Percentiles rank a stretch among this genome's conserved stretches.
These are phyloP conservation scores for Pristionchus pacificus DNA, from an alignment of 1,140 invertebrate species.

Conservation along the genomic window DNA sequence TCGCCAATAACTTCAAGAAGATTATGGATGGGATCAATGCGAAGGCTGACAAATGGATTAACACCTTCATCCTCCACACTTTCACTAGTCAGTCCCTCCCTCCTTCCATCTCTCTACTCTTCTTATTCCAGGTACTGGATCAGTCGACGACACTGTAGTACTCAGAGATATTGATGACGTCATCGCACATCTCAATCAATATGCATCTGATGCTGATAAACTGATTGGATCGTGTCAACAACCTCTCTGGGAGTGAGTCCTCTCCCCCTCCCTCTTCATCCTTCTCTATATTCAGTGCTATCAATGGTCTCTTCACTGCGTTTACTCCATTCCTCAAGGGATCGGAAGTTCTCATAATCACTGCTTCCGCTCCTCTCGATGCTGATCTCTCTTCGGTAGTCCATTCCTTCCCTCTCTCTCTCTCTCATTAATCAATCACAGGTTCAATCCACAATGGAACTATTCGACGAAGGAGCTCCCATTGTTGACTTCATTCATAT, in stretches of 20 bases:
- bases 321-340: not conserved
- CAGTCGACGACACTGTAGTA: not conserved
- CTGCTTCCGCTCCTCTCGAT: not conserved
- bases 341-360: not conserved
- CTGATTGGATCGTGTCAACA: not conserved
- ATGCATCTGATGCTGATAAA: not conserved
- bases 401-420: not conserved
- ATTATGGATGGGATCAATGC: slow-evolving; percentile 8
- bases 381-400: not conserved
- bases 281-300: not conserved
- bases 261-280: no score
- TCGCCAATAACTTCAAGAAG: slow-evolving; percentile 14
- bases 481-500: not conserved
- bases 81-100: slow-evolving; percentile 6
- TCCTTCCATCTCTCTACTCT: not conserved
- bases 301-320: not conserved
- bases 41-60: slow-evolving; percentile 22
- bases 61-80: slow-evolving; percentile 22
- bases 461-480: not conserved
- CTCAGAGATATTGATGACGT: not conserved
- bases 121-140: no score
- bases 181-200: not conserved
- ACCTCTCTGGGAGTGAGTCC: not conserved
- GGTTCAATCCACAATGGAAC: no score
- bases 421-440: not conserved